Conservation (phyloP, 2,888 invertebrate species). For the Tetragnatha montana region DNA sequence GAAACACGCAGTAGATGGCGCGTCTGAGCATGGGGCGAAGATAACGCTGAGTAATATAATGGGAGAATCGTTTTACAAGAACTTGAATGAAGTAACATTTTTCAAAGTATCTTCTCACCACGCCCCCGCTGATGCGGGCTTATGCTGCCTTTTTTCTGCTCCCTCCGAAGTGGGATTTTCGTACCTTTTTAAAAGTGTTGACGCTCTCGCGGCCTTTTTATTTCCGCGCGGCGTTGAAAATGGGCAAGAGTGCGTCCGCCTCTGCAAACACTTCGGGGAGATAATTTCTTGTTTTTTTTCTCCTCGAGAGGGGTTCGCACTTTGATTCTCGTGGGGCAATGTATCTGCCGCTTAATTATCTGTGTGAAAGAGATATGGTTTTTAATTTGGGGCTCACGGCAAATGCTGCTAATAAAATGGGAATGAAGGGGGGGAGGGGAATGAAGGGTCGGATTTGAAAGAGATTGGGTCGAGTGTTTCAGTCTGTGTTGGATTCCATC, state of each 20-base stretch:
- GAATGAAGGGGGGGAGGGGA: too few relatives aligned
- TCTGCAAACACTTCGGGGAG: background rate
- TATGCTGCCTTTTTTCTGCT: conserved; percentile 18
- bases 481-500: too few relatives aligned
- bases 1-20: conserved; percentile 68
- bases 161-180: conserved; percentile 23
- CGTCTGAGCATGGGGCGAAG: conserved; percentile 47
- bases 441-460: too few relatives aligned
- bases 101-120: conserved; percentile 49
- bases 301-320: background rate
- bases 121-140: conserved; percentile 47
- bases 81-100: conserved; percentile 58
- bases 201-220: conserved; percentile 38
- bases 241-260: conserved; percentile 24
- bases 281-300: conserved; percentile 1
- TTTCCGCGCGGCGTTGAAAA: conserved; percentile 35
- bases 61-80: conserved; percentile 57
- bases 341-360: conserved; percentile 13
- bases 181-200: conserved; percentile 54
- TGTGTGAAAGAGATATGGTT: background rate
- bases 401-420: too few relatives aligned
- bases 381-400: background rate
- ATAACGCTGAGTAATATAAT: conserved; percentile 49
- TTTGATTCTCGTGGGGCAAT: background rate
- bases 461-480: too few relatives aligned